Evolutionary conservation across 2,113 vertebrate species (phyloP), one percentile per base, ranked within the genome.

Genomic region (Sterna hirundo): DNA sequence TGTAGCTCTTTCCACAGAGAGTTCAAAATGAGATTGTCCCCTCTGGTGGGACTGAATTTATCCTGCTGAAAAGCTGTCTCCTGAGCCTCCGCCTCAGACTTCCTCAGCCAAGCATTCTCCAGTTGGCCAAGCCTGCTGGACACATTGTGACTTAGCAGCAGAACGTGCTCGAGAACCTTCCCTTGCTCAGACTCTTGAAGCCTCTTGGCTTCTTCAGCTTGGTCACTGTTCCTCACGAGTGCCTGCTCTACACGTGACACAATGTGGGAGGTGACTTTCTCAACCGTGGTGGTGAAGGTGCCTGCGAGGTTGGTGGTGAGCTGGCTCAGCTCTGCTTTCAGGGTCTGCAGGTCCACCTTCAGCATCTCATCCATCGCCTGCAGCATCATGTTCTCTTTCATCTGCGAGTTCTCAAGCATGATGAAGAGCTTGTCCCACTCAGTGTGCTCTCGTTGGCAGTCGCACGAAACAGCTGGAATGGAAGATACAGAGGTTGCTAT

Each of bases 361-460:
- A 99, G 97, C 17, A 99, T 93, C 87, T 98, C 98, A 3, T 99
- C 98, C 2, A 98, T 77, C 5, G 98, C 98, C 96, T 99, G 99
- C 90, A 99, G 98, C 97, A 99, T 96, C 98, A 99, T 99, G 97
- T 98, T 98, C 97, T 99, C 98, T 75, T 98, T 98, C 99, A 99
- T 99, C 97, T 99, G 99, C 1, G 99, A 99, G 98, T 99, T 98
- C 98, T 99, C 99, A 81, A 99, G 97, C 99, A 99, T 99, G 72
- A 98, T 98, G 98, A 99, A 99, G 69, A 99, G 97, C 96, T 99
- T 99, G 98, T 99, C 99, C 99, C 99, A 99, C 87, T 98, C 98
- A 13, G 97, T 98, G 94, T 98, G 97, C 65, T 99, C 99, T n/a
- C 57, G 60, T 29, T 96, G 94, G 91, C 99, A 99, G 87, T 99